Conservation (phyloP, 2,113 vertebrate genomes). For the Butorides virescens region DNA sequence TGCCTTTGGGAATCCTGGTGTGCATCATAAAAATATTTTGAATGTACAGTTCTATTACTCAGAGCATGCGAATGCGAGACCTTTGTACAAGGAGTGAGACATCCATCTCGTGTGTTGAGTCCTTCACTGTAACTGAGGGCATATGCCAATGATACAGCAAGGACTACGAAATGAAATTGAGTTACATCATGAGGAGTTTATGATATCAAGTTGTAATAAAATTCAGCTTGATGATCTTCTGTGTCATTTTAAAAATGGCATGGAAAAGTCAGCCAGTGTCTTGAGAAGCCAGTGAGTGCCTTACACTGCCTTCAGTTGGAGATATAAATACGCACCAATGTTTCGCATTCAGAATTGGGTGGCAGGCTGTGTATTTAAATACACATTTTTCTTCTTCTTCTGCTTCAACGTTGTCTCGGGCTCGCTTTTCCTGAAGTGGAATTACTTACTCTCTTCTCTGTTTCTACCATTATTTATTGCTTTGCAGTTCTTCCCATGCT, state of each 20-base stretch:
- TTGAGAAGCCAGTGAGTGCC: not conserved
- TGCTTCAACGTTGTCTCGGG: not conserved
- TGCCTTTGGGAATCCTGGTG: not conserved
- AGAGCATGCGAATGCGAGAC: not conserved
- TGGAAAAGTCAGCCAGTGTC: not conserved
- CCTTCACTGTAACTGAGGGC: not conserved
- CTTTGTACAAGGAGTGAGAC: not conserved
- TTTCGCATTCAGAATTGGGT: not conserved
- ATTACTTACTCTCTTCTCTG: not conserved
- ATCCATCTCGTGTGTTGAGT: fast-evolving
- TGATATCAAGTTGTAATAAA: not conserved
- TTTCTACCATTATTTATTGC: not conserved
- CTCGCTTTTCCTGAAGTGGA: not conserved
- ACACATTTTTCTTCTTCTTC: not conserved
- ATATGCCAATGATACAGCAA: not conserved
- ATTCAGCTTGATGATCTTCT: not conserved
- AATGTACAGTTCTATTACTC: not conserved
- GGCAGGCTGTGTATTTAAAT: not conserved
- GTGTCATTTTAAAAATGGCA: not conserved
- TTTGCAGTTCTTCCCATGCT: not conserved
- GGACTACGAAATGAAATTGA: not conserved
- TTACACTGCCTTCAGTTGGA: not conserved
- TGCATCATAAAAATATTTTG: not conserved
- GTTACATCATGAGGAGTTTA: not conserved
- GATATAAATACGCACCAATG: not conserved